A percentile compares a stretch with the other conserved stretches of the same genome.
phyloP scores from a whole-genome alignment of 2,113 vertebrate genomes.

The Ophiodon elongatus region DNA sequence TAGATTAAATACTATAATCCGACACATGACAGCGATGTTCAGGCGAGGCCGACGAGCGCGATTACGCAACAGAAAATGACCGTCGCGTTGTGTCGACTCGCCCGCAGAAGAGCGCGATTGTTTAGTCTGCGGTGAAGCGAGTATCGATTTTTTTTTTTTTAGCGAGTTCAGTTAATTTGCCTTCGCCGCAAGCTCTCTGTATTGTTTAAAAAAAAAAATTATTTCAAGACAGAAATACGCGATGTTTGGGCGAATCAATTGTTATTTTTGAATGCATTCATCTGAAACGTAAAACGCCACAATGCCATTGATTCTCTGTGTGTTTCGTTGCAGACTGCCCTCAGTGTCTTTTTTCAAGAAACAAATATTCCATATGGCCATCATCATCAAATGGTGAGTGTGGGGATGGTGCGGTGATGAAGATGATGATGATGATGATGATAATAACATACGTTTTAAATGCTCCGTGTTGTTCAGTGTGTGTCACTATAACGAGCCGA shows the following conservation, averaged over 20 bases:
- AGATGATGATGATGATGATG: too few relatives aligned
- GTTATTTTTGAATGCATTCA: not conserved
- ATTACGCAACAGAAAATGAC: constrained; percentile 81
- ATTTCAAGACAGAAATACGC: not conserved
- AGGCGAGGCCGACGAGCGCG: constrained; percentile 65
- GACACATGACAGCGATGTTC: constrained; percentile 73
- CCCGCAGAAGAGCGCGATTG: constrained; percentile 35
- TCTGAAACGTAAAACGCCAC: not conserved
- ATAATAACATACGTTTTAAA: not conserved
- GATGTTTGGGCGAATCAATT: not conserved
- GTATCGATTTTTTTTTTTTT: constrained; percentile 17
- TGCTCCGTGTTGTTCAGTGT: not conserved
- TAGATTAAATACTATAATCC: constrained; percentile 84
- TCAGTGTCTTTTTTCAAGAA: constrained; percentile 99
- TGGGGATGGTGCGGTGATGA: constrained; percentile 9
- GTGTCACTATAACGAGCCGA: not conserved
- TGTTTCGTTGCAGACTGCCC: constrained; percentile 88
- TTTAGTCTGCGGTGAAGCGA: constrained; percentile 43
- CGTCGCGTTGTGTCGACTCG: constrained; percentile 47
- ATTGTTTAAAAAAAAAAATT: constrained; percentile 1
- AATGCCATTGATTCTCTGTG: constrained; percentile 42
- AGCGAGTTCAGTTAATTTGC: not conserved
- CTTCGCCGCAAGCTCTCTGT: not conserved
- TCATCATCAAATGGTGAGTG: constrained; percentile 99
- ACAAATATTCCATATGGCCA: constrained; percentile 97